These are phyloP conservation scores for Azemiops feae DNA, from an alignment of 2,113 vertebrate species.

Conservation along the genomic window DNA sequence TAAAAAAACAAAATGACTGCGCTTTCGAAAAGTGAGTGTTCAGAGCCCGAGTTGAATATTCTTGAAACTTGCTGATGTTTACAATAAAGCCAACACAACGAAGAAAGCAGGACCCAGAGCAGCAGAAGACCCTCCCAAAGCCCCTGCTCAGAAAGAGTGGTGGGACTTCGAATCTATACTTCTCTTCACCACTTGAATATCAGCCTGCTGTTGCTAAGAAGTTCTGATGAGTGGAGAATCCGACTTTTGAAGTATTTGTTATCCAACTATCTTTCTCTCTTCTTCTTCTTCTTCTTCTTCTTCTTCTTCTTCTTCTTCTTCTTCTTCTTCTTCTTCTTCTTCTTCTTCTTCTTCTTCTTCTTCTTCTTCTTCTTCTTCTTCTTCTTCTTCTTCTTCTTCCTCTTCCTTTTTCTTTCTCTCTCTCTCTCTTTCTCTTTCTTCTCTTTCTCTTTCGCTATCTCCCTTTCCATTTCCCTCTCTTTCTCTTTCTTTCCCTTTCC, in stretches of 20 bases:
- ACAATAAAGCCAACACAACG: background rate
- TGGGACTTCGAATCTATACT: background rate
- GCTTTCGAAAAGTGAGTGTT: background rate
- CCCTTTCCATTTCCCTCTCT: too few relatives aligned
- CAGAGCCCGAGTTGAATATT: background rate
- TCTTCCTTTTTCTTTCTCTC: too few relatives aligned
- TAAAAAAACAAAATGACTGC: background rate
- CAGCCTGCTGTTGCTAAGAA: background rate
- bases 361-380: accelerated
- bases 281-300: background rate
- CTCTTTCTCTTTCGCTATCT: too few relatives aligned
- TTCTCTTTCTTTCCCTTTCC: too few relatives aligned
- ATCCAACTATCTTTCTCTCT: background rate
- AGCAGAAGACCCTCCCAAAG: background rate
- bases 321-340: too few relatives aligned
- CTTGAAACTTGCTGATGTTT: background rate
- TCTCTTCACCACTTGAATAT: background rate
- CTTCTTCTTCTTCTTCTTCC: too few relatives aligned
- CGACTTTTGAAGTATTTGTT: background rate
- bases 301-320: background rate
- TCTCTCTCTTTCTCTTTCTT: too few relatives aligned
- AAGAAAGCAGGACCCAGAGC: background rate
- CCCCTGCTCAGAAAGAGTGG: background rate
- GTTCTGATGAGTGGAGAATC: background rate
- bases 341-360: accelerated